These are phyloP conservation scores for Orycteropus afer DNA, from an alignment of 2,113 vertebrate species.

Conservation along the genomic window DNA sequence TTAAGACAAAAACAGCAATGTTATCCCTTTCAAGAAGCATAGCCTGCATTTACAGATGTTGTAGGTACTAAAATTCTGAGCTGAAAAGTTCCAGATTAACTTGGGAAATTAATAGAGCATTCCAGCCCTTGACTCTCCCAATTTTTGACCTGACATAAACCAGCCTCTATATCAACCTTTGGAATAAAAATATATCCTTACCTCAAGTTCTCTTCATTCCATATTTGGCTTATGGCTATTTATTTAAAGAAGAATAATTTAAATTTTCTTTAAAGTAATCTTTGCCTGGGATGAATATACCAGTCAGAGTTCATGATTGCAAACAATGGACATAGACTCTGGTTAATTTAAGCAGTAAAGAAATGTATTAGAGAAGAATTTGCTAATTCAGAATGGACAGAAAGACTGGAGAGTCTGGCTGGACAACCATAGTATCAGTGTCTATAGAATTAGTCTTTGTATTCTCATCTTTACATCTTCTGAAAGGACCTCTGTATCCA, in stretches of 20 bases:
- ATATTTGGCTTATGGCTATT: not conserved
- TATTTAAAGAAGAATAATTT: not conserved
- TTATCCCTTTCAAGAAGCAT: not conserved
- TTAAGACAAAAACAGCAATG: not conserved
- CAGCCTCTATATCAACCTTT: not conserved
- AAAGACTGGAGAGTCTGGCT: not conserved
- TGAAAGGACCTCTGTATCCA: not conserved
- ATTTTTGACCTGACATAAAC: not conserved
- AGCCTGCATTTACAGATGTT: not conserved
- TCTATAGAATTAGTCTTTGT: not conserved
- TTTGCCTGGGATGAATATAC: not conserved
- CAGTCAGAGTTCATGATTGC: not conserved
- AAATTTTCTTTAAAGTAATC: not conserved
- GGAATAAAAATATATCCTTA: not conserved
- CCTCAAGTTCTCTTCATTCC: not conserved
- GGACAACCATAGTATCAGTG: not conserved
- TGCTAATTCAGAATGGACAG: not conserved
- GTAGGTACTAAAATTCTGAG: not conserved
- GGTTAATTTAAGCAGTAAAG: not conserved
- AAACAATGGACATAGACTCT: not conserved
- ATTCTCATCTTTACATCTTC: not conserved
- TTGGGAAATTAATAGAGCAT: not conserved
- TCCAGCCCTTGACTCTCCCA: not conserved
- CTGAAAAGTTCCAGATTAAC: not conserved
- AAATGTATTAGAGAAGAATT: not conserved